phyloP scores from a whole-genome alignment of 2,113 vertebrate genomes.

The Vanacampus margaritifer region DNA sequence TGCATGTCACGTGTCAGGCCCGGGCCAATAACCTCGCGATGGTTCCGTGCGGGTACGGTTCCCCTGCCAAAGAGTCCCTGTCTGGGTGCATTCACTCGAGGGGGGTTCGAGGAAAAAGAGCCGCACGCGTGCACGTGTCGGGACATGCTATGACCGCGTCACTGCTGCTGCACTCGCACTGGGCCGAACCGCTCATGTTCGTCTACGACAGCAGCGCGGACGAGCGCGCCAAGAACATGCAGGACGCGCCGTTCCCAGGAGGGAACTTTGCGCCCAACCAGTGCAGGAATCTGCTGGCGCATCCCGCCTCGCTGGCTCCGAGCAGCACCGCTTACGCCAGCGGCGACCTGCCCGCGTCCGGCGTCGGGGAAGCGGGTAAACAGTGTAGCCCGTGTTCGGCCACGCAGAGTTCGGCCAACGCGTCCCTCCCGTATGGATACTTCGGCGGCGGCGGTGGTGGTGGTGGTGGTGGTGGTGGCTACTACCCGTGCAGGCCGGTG shows the following conservation, averaged over 20 bases:
- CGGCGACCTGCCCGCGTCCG: conserved; percentile 82
- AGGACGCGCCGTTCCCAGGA: conserved; percentile 78
- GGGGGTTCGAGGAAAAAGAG: conserved; percentile 95
- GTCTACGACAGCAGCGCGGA: conserved; percentile 95
- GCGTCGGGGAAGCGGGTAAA: conserved; percentile 90
- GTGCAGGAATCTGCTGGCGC: conserved; percentile 95
- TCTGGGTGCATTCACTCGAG: conserved; percentile 85
- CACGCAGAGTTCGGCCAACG: conserved; percentile 86
- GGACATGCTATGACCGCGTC: conserved; percentile 98
- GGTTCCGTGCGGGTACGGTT: conserved; percentile 80
- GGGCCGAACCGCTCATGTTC: conserved; percentile 99
- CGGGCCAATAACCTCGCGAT: conserved; percentile 82
- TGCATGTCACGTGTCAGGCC: conserved; percentile 90
- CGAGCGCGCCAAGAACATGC: conserved; percentile 96
- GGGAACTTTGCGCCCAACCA: conserved; percentile 90
- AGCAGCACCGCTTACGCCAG: conserved; percentile 80
- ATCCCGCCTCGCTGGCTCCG: conserved; percentile 87
- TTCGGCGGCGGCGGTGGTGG: conserved; percentile 78
- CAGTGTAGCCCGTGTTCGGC: conserved; percentile 95
- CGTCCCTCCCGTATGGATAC: conserved; percentile 94
- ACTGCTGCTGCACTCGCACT: conserved; percentile 96
- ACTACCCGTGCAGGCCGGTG: conserved; percentile 91
- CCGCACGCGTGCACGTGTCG: conserved; percentile 91
- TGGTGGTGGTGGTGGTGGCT: conserved; percentile 78
- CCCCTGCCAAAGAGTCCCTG: conserved; percentile 77